These are phyloP conservation scores for Brenthis ino DNA, from an alignment of 2,888 invertebrate genomes.

Conservation along the genomic window DNA sequence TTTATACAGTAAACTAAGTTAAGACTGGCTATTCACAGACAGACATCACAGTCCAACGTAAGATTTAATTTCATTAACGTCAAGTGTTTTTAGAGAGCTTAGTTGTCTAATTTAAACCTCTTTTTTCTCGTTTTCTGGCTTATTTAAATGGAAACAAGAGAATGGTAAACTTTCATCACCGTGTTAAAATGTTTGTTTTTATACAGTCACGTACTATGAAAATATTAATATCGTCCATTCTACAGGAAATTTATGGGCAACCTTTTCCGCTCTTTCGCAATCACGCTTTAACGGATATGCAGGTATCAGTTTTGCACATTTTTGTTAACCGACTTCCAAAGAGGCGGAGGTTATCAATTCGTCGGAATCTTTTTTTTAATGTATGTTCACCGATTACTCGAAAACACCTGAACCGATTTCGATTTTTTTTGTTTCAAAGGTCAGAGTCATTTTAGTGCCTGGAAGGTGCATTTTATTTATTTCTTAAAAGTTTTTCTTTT, in stretches of 20 bases:
- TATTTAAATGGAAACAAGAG: constrained; percentile 79
- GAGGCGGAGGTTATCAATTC: too few relatives aligned
- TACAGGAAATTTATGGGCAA: constrained; percentile 59
- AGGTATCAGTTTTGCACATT: constrained; percentile 61
- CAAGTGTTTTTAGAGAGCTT: constrained; percentile 40
- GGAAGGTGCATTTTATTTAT: too few relatives aligned
- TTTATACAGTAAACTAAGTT: constrained; percentile 2
- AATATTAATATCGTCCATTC: constrained; percentile 50
- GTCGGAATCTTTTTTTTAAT: too few relatives aligned
- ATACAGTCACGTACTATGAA: constrained; percentile 54
- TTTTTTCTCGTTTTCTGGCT: constrained; percentile 60
- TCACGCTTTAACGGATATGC: constrained; percentile 57
- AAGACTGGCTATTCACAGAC: constrained; percentile 45
- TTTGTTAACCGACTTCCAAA: background rate
- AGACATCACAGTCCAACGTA: constrained; percentile 43
- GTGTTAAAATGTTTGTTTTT: constrained; percentile 64
- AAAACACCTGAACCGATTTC: too few relatives aligned
- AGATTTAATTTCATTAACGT: constrained; percentile 68
- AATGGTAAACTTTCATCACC: constrained; percentile 64
- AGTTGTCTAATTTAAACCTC: constrained; percentile 48
- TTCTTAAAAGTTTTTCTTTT: background rate
- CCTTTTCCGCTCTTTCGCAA: constrained; percentile 66
- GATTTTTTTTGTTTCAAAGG: too few relatives aligned
- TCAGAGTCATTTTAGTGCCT: too few relatives aligned
- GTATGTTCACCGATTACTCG: too few relatives aligned